These are phyloP conservation scores for Myathropa florea DNA, from an alignment of 2,888 invertebrate species.

Conservation along the genomic window DNA sequence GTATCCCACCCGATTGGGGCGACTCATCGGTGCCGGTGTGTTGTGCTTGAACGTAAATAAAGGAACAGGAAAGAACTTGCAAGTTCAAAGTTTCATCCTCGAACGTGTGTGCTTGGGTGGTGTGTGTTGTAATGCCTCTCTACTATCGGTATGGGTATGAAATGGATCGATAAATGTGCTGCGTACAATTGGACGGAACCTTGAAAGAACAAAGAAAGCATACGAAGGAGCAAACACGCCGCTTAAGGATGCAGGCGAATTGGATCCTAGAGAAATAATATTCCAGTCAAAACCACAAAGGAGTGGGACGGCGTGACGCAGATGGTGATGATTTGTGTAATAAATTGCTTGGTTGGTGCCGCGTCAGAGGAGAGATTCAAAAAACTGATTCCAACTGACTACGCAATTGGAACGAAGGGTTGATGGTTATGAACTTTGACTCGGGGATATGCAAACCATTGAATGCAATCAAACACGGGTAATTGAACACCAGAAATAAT, in stretches of 20 bases:
- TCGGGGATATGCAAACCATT: background rate
- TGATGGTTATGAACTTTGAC: background rate
- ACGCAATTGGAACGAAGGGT: background rate
- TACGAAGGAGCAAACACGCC: conserved; percentile 25
- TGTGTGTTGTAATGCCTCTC: conserved; percentile 10
- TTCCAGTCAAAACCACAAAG: background rate
- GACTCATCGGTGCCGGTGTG: background rate
- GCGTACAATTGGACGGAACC: conserved; percentile 61
- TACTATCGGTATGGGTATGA: conserved; percentile 5
- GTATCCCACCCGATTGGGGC: background rate
- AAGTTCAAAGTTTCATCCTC: conserved; percentile 55
- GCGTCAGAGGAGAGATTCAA: background rate
- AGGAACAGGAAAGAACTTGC: conserved; percentile 41
- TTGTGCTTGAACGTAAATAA: conserved; percentile 24
- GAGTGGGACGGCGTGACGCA: background rate
- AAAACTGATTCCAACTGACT: background rate
- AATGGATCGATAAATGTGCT: conserved; percentile 69
- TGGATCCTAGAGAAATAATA: background rate
- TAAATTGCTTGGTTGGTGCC: background rate
- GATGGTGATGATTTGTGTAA: background rate
- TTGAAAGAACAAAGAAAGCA: conserved; percentile 67
- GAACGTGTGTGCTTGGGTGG: background rate
- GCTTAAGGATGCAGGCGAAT: conserved; percentile 41
- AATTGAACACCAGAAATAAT: background rate
- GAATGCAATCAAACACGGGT: background rate